Conservation (phyloP, 2,888 invertebrate genomes). For the Drosophila mulleri region DNA sequence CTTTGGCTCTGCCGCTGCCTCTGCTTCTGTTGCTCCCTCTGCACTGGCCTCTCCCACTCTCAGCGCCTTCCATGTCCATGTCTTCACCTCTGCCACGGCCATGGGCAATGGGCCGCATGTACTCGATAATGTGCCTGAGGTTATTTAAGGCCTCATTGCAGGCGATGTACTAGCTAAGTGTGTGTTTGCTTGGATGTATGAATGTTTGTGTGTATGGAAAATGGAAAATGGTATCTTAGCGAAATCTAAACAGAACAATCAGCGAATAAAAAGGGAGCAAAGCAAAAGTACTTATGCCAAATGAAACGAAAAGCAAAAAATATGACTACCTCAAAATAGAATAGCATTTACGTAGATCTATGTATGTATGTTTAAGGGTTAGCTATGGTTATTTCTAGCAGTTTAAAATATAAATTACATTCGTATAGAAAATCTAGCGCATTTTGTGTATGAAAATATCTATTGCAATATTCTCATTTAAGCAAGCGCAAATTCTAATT, state of each 20-base stretch:
- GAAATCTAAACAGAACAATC: constrained; percentile 12
- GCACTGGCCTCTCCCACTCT: background rate
- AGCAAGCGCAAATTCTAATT: background rate
- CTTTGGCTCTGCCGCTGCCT: background rate
- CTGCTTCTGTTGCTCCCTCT: background rate
- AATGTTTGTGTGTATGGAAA: constrained; percentile 8
- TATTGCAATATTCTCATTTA: background rate
- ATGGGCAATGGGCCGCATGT: constrained; percentile 47
- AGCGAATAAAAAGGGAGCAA: constrained; percentile 5
- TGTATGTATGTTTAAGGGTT: background rate
- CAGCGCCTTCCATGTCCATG: constrained; percentile 10
- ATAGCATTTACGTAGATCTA: background rate
- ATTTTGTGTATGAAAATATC: background rate
- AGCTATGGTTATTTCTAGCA: background rate
- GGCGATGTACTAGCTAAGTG: constrained; percentile 44
- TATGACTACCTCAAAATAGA: background rate
- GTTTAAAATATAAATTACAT: background rate
- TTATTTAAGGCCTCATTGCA: constrained; percentile 69
- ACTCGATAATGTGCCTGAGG: constrained; percentile 71
- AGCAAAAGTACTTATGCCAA: constrained; percentile 7
- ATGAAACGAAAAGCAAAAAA: background rate
- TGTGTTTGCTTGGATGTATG: constrained; percentile 24
- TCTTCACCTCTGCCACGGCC: constrained; percentile 22
- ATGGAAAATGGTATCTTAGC: constrained; percentile 15
- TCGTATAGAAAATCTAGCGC: background rate